Percentiles rank a stretch among this genome's conserved stretches.
Conservation (phyloP, 2,113 vertebrate genomes). For the Zapornia atra region DNA sequence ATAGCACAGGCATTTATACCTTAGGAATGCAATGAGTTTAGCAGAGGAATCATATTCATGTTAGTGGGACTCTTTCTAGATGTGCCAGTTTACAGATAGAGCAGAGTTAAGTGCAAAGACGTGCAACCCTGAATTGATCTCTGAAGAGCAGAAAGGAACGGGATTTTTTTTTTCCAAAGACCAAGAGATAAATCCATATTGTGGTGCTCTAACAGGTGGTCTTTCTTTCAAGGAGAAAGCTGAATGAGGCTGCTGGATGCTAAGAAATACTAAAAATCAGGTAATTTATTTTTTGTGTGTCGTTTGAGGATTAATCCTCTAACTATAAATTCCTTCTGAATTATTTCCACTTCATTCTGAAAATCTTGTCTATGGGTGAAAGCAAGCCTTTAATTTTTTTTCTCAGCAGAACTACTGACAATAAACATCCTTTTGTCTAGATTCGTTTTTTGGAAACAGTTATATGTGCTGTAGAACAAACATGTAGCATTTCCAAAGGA, state of each 20-base stretch:
- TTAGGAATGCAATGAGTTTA: neutral
- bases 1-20: neutral
- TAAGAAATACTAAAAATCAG: neutral
- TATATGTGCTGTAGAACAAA: neutral
- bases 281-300: constrained; percentile 38
- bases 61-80: neutral
- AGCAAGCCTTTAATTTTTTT: constrained; percentile 28
- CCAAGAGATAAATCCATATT: neutral
- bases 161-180: neutral
- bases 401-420: neutral
- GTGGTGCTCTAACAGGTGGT: constrained; percentile 3
- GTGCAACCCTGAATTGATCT: neutral
- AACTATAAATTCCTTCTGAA: constrained; percentile 47
- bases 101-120: neutral
- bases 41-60: neutral
- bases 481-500: neutral
- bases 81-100: neutral
- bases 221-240: constrained; percentile 17
- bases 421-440: neutral
- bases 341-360: constrained; percentile 9
- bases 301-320: neutral
- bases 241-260: neutral
- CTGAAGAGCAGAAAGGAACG: neutral
- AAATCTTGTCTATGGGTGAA: constrained; percentile 30
- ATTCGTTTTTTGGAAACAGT: neutral